Percentiles rank a stretch among this genome's conserved stretches.
These are phyloP conservation scores for Gallinago nigripennis DNA, from an alignment of 2,797 vertebrate genomes.

Conservation along the genomic window DNA sequence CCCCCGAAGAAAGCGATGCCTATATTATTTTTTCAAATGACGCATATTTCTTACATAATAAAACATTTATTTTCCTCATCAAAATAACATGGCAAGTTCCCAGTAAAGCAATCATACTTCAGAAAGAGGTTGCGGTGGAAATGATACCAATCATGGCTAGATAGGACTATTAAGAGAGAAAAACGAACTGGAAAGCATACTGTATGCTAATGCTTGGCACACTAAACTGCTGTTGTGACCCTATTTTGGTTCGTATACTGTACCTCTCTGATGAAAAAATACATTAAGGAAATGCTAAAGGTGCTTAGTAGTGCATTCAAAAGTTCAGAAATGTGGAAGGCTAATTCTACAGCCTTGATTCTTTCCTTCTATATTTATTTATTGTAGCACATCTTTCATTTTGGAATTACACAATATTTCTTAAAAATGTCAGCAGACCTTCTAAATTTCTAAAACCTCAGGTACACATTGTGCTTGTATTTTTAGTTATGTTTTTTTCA, in stretches of 20 bases:
- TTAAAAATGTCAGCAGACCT: neutral
- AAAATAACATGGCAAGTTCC: neutral
- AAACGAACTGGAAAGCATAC: neutral
- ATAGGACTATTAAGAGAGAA: neutral
- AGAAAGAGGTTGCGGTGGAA: neutral
- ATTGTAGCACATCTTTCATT: neutral
- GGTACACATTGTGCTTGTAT: too few relatives aligned
- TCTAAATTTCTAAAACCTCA: neutral
- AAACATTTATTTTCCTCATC: constrained; percentile 16
- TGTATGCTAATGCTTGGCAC: neutral
- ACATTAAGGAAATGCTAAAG: neutral
- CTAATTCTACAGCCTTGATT: neutral
- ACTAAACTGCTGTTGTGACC: neutral
- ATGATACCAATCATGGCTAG: neutral
- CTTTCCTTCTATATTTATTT: neutral
- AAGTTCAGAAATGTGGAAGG: neutral
- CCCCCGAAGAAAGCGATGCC: neutral
- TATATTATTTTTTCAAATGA: neutral
- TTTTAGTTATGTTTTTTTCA: neutral
- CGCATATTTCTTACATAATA: neutral
- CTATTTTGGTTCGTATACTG: neutral
- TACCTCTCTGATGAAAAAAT: neutral
- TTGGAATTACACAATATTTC: neutral
- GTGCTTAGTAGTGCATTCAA: neutral
- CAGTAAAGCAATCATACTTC: neutral